Percentiles rank a stretch among this genome's conserved stretches.
Evolutionary conservation across 1,140 invertebrate species (phyloP).

Genomic region (Batillaria attramentaria): DNA sequence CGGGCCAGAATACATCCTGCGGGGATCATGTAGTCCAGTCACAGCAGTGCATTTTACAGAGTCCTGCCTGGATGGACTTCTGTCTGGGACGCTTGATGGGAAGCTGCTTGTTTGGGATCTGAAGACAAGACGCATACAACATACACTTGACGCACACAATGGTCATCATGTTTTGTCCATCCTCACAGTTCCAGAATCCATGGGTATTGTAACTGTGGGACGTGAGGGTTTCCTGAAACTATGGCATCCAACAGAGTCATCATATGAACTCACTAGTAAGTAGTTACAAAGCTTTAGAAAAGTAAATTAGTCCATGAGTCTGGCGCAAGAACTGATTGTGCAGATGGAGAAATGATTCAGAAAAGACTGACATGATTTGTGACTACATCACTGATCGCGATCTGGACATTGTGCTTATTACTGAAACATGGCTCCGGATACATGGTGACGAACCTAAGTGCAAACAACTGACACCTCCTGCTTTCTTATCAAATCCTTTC

Average conservation of each 20-base stretch:
- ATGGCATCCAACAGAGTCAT: conserved; percentile 26
- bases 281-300: too few species aligned
- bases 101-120: conserved; percentile 26
- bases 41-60: conserved; percentile 18
- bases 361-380: too few species aligned
- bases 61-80: background rate
- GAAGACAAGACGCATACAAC: conserved; percentile 9
- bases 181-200: background rate
- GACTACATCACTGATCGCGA: too few species aligned
- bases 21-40: conserved; percentile 32
- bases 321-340: too few species aligned
- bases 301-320: too few species aligned
- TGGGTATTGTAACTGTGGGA: conserved; percentile 39
- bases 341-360: too few species aligned
- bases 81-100: conserved; percentile 30
- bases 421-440: too few species aligned
- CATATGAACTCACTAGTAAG: background rate
- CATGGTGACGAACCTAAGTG: too few species aligned
- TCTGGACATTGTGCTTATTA: too few species aligned
- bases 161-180: conserved; percentile 24
- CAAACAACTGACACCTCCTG: too few species aligned
- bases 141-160: conserved; percentile 22
- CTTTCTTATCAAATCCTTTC: too few species aligned
- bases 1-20: conserved; percentile 31
- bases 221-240: conserved; percentile 46